A percentile compares a stretch with the other conserved stretches of the same genome.
These are phyloP conservation scores for Papilio protenor DNA, from an alignment of 2,888 invertebrate species.

Conservation along the genomic window DNA sequence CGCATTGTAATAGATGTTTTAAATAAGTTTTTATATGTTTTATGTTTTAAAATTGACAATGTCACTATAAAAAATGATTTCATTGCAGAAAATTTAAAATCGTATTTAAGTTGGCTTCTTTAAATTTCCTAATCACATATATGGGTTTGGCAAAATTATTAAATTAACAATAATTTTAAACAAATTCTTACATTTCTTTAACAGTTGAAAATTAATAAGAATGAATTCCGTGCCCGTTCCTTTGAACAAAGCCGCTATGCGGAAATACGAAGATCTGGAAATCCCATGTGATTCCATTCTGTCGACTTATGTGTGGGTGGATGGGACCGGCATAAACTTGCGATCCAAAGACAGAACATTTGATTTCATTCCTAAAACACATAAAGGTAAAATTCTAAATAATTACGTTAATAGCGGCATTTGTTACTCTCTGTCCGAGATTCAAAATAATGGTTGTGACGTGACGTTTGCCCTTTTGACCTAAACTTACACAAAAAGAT, in stretches of 20 bases:
- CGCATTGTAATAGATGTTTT: not conserved
- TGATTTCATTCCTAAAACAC: constrained; percentile 85
- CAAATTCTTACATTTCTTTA: not conserved
- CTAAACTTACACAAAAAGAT: not conserved
- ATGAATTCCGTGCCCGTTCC: constrained; percentile 73
- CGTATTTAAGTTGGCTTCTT: not conserved
- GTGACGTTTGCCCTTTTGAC: not conserved
- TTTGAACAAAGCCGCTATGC: constrained; percentile 79
- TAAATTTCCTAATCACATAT: constrained; percentile 17
- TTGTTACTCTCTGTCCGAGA: not conserved
- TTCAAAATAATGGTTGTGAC: too few relatives aligned
- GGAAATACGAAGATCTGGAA: constrained; percentile 85
- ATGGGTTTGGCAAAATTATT: not conserved
- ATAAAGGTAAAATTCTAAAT: constrained; percentile 66
- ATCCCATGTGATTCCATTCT: constrained; percentile 85
- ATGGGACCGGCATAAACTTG: constrained; percentile 88
- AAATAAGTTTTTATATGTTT: constrained; percentile 5
- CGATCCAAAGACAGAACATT: constrained; percentile 89
- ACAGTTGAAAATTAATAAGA: constrained; percentile 40
- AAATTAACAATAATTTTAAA: not conserved
- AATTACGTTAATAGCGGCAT: not conserved
- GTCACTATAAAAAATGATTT: constrained; percentile 7
- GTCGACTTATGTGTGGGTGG: constrained; percentile 90
- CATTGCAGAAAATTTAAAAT: not conserved
- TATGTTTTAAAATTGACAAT: constrained; percentile 14